phyloP scores from a whole-genome alignment of 2,113 vertebrate genomes.

The Nettapus auritus region DNA sequence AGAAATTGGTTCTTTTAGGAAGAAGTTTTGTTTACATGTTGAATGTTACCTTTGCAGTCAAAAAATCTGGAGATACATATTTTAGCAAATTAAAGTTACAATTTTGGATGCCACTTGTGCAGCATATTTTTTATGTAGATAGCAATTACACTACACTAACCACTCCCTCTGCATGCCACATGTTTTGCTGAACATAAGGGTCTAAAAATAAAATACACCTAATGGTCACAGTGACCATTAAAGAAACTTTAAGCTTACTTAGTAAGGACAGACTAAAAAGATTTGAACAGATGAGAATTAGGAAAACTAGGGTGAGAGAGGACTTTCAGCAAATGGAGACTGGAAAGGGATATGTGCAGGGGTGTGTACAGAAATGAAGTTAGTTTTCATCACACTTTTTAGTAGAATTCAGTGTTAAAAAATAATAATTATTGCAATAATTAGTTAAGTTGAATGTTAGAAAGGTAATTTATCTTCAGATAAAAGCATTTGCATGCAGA shows the following conservation, averaged over 20 bases:
- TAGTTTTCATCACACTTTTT: background rate
- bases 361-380: background rate
- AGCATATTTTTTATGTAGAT: background rate
- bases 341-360: background rate
- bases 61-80: background rate
- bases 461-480: background rate
- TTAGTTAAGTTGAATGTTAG: background rate
- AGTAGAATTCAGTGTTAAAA: background rate
- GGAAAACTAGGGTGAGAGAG: background rate
- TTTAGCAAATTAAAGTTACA: background rate
- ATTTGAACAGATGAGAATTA: background rate
- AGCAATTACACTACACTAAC: background rate
- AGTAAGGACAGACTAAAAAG: background rate
- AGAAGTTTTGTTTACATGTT: background rate
- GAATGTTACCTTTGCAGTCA: background rate
- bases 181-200: background rate
- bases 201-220: background rate
- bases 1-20: background rate
- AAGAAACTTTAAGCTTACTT: background rate
- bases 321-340: background rate
- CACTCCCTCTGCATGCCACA: background rate
- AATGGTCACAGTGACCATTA: background rate
- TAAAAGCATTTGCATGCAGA: background rate
- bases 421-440: background rate
- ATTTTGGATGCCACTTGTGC: background rate